Base-by-base conservation (phyloP, 2,888 invertebrate species). In the Drosophila pegasa region DNA sequence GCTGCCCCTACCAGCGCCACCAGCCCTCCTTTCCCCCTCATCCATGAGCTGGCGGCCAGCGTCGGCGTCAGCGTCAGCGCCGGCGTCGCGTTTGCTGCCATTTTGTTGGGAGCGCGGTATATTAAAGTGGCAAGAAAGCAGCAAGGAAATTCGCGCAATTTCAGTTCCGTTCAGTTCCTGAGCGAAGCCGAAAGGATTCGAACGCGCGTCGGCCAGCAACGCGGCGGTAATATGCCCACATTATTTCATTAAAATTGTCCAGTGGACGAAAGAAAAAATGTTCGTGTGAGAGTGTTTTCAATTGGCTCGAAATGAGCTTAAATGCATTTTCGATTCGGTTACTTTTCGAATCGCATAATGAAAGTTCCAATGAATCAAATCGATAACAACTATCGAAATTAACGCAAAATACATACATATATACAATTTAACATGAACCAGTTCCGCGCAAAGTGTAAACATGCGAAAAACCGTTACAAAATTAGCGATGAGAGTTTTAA, bases 131-230 rank as follows among this genome's bases (percentile, higher is more conserved):
- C 80, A 78, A 71, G 78, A 75, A 68, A 72, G 81, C 65, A 63
- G 72, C 80, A 73, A 82, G 87, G 89, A 81, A 87, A 89, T 88
- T 90, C 85, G 88, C 88, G 82, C 82, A 88, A 77, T 87, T 87
- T 82, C 75, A 80, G 80, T 85, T 79, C 79, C 84, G 85, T 75
- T 91, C 80, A 91, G 91, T 91, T 89, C 89, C 88, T 87, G 83
- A 85, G 79, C 85, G 87, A 85, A 90, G 87, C 89, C 89, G 91
- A 91, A 91, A 91, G 91, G 91, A 91, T 88, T 91, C 89, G 79
- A 89, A 91, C 91, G 91, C 87, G 87, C 75, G 78, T 71, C 72
- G 70, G 66, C 62, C 68, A 68, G 65, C 60, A 74, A 62, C 79
- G 79, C 83, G 83, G 86, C 80, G 87, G n/a, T n/a, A n/a, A n/a